Evolutionary conservation across 1,140 invertebrate species (phyloP), one percentile per base, ranked within the genome.

Genomic region (Leguminivora glycinivorella): DNA sequence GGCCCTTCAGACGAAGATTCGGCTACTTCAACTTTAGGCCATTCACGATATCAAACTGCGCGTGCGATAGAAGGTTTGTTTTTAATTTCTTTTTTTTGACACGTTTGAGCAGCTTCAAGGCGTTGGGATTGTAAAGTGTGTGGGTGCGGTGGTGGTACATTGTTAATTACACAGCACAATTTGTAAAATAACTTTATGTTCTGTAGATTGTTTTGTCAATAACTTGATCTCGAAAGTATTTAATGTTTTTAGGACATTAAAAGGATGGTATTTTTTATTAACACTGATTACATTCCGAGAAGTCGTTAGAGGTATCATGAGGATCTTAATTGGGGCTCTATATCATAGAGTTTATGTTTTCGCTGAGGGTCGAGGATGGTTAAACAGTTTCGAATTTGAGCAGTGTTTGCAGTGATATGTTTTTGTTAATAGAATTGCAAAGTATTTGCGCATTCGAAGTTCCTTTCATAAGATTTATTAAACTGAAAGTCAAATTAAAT

Each of bases 31-130:
- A 98, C 93, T 94, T 93, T 83, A 93, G 95, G 67, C 95, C 96
- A 38, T 96, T 96, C 90, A 97, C 96, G 6, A 89, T 98, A n/a
- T 96, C 95, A 70, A 96, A 97, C 83, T 98, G 97, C 89, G 92
- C 92, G 67, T 98, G 97, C 87, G 97, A 98, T 92, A 93, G 94
- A 88, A 96, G 95, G 96, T 97, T 93, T 92, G 92, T 90, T 78
- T 73, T 76, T n/a, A n/a, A n/a, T n/a, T 73, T 73, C 79, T 78
- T 79, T 71, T 75, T 25, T 70, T 72, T 12, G n/a, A 25, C 9
- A 56, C 56, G 17, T 67, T 26, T 69, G 47, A 22, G 22, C 7
- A 24, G 29, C 58, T 63, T 63, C 1, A 63, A n/a, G 58, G n/a
- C n/a, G n/a, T n/a, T n/a, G n/a, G n/a, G n/a, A n/a, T n/a, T n/a